These are phyloP conservation scores for Zeugodacus cucurbitae DNA, from an alignment of 1,140 invertebrate species.

Conservation along the genomic window DNA sequence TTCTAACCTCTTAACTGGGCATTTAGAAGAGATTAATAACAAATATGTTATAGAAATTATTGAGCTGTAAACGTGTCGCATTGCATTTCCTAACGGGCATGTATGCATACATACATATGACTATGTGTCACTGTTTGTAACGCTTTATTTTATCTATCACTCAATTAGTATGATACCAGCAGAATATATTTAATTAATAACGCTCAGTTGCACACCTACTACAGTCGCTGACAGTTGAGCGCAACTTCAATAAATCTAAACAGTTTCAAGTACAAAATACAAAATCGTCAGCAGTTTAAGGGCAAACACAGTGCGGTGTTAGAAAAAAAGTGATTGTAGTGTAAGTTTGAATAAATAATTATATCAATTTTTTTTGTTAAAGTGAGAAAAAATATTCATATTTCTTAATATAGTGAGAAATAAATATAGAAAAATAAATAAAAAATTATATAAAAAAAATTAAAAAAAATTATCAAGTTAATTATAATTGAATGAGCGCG, in stretches of 20 bases:
- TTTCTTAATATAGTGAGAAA: not conserved
- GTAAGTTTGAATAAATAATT: not conserved
- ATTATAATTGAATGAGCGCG: not conserved
- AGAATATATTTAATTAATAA: not conserved
- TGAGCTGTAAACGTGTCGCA: too few species aligned
- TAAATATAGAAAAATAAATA: not conserved
- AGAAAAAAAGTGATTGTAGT: not conserved
- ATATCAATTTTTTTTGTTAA: too few species aligned
- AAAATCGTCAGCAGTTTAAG: not conserved
- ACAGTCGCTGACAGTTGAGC: constrained; percentile 6
- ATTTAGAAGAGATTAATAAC: too few species aligned
- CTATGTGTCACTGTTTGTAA: too few species aligned
- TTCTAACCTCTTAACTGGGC: too few species aligned
- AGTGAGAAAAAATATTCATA: too few species aligned
- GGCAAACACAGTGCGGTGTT: not conserved
- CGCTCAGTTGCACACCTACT: not conserved
- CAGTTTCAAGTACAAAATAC: not conserved
- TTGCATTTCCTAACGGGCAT: too few species aligned
- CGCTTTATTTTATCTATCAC: not conserved
- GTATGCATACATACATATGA: too few species aligned
- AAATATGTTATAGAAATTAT: too few species aligned
- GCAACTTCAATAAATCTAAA: not conserved
- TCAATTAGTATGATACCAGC: not conserved
- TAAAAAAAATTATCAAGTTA: not conserved
- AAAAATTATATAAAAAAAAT: not conserved